phyloP scores from a whole-genome alignment of 2,113 vertebrate genomes.

The Hemibagrus wyckioides region DNA sequence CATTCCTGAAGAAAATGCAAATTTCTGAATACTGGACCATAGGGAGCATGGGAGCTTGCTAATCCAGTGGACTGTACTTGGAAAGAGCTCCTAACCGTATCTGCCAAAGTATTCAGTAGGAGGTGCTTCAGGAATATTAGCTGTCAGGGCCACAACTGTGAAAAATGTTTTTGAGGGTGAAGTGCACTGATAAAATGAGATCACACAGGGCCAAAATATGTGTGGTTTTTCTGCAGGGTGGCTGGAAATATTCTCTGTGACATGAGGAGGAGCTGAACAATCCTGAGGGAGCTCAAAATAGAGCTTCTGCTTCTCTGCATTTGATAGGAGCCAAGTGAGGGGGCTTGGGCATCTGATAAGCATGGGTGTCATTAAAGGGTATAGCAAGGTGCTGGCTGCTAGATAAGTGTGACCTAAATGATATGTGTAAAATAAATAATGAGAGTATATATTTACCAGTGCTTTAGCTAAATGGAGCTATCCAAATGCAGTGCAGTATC shows the following conservation, averaged over 20 bases:
- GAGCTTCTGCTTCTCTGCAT: not conserved
- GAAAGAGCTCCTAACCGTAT: not conserved
- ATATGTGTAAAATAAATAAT: not conserved
- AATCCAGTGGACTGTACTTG: not conserved
- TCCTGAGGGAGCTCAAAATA: not conserved
- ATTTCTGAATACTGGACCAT: not conserved
- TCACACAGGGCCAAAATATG: not conserved
- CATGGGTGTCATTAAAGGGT: not conserved
- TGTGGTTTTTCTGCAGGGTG: not conserved
- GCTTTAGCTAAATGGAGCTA: not conserved
- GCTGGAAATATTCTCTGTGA: not conserved
- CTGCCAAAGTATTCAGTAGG: not conserved
- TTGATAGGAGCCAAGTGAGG: not conserved
- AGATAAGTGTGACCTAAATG: constrained; percentile 1
- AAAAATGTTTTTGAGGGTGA: not conserved
- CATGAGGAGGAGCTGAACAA: not conserved
- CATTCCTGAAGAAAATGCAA: not conserved
- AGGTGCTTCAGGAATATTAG: not conserved
- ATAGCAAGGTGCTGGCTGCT: not conserved
- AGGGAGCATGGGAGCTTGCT: too few relatives aligned
- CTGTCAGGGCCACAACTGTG: not conserved
- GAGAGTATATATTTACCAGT: not conserved
- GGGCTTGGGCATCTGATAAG: constrained; percentile 20
- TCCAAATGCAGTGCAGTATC: not conserved
- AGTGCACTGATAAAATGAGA: not conserved